A percentile compares a stretch with the other conserved stretches of the same genome.
Evolutionary conservation across 2,113 vertebrate species (phyloP).

Genomic region (Saguinus imperator): DNA sequence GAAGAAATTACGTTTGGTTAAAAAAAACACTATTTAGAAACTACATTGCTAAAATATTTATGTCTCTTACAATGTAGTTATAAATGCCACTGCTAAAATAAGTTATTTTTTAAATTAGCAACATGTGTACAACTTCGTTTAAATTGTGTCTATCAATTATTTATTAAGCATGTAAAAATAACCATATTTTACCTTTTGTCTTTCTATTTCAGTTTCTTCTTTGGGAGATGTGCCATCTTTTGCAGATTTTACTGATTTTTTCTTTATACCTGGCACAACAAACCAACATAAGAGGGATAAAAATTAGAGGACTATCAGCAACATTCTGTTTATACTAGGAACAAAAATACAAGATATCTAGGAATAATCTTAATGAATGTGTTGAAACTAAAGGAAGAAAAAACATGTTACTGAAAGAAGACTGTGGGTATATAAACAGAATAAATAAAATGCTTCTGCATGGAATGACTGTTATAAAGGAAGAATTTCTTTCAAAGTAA

Average conservation of each 20-base stretch:
- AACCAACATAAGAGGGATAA: neutral
- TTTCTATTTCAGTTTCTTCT: constrained; percentile 88
- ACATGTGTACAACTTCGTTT: neutral
- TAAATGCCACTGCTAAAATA: neutral
- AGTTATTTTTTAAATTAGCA: constrained; percentile 17
- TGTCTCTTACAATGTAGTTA: neutral
- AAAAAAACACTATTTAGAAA: constrained; percentile 1
- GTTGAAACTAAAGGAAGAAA: constrained; percentile 21
- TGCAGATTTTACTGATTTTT: constrained; percentile 80
- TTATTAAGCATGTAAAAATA: neutral
- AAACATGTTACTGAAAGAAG: constrained; percentile 10
- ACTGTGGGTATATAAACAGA: neutral
- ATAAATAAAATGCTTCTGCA: neutral
- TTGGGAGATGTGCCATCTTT: constrained; percentile 82
- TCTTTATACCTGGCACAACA: constrained; percentile 81
- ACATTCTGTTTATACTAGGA: neutral
- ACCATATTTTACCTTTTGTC: constrained; percentile 86
- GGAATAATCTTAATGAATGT: constrained; percentile 24
- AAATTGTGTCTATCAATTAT: neutral
- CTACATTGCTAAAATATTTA: constrained; percentile 13
- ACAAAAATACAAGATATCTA: constrained; percentile 21
- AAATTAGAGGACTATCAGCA: neutral
- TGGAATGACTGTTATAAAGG: neutral
- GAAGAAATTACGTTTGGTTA: neutral
- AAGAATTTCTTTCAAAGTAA: neutral